Evolutionary conservation across 1,140 invertebrate genomes (phyloP).

Genomic region (Gonioctena quinquepunctata): DNA sequence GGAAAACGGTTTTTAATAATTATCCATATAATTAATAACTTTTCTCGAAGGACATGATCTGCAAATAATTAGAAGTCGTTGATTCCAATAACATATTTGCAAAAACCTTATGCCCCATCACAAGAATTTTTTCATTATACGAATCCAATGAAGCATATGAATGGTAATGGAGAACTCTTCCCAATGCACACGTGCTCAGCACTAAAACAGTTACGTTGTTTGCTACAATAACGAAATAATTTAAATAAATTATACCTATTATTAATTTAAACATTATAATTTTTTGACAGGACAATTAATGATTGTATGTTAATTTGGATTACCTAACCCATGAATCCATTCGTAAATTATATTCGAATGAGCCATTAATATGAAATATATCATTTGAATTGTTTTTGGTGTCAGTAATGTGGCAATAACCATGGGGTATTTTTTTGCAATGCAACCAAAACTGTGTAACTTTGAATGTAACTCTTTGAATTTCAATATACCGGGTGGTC

Average conservation of each 20-base stretch:
- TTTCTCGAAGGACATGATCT: no score
- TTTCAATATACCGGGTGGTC: no score
- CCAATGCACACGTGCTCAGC: background rate
- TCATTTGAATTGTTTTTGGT: background rate
- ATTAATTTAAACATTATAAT: slow-evolving; percentile 12
- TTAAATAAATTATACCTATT: slow-evolving; percentile 13
- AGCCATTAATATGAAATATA: background rate
- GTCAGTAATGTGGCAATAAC: background rate
- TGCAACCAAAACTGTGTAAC: background rate
- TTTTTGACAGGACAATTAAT: slow-evolving; percentile 17
- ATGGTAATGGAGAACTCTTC: background rate
- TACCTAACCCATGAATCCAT: background rate
- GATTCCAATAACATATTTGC: background rate
- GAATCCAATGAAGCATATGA: background rate
- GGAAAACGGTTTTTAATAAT: no score
- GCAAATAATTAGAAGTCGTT: no score
- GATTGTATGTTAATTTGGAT: slow-evolving; percentile 12
- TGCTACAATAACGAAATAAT: slow-evolving; percentile 9
- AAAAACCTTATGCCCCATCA: background rate
- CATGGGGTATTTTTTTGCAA: background rate
- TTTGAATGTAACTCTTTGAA: no score
- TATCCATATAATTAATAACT: no score
- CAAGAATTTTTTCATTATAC: no score
- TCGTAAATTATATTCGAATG: background rate
- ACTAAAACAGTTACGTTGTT: slow-evolving; percentile 6